A percentile compares a stretch with the other conserved stretches of the same genome.
Evolutionary conservation across 2,113 vertebrate species (phyloP).

Genomic region (Uria lomvia): DNA sequence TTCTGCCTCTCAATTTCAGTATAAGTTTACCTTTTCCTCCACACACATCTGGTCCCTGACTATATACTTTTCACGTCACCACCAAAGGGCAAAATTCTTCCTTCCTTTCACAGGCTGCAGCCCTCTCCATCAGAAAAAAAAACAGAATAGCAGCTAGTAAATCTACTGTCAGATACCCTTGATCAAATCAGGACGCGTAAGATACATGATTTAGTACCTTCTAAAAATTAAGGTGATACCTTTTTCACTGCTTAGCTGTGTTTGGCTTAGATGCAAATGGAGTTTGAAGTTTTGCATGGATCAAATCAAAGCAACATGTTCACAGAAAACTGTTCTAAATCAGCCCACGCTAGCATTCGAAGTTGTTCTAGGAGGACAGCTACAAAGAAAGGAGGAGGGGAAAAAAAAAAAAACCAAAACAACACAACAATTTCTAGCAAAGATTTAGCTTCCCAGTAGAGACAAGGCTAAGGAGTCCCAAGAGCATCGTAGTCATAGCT

Average conservation of each 20-base stretch:
- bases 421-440: background rate
- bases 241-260: background rate
- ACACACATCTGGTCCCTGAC: background rate
- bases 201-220: background rate
- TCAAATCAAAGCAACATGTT: background rate
- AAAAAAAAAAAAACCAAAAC: background rate
- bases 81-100: background rate
- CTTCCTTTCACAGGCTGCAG: background rate
- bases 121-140: background rate
- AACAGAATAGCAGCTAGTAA: background rate
- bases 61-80: background rate
- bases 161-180: background rate
- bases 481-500: conserved; percentile 4
- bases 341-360: background rate
- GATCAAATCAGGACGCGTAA: background rate
- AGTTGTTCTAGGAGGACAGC: background rate
- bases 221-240: background rate
- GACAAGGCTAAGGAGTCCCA: conserved; percentile 35
- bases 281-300: background rate
- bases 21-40: background rate
- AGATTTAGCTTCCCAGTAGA: background rate
- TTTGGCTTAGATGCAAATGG: background rate
- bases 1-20: background rate
- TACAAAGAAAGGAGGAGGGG: background rate
- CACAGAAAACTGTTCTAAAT: background rate